Evolutionary conservation across 2,797 vertebrate genomes (phyloP).

Genomic region (Labroides dimidiatus): DNA sequence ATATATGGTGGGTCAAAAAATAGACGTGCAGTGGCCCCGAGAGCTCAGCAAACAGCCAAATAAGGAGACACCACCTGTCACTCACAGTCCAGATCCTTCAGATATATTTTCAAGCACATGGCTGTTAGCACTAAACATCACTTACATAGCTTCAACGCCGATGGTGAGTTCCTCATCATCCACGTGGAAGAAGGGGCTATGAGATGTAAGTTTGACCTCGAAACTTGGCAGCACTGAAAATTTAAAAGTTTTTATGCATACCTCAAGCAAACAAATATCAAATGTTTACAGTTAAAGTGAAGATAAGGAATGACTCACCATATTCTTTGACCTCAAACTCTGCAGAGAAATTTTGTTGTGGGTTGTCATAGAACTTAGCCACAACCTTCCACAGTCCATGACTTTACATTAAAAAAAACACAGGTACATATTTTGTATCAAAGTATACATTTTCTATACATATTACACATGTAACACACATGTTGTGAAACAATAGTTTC

Average conservation of each 20-base stretch:
- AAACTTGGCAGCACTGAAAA: slow-evolving; percentile 80
- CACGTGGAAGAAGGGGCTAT: slow-evolving; percentile 69
- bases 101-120: no score
- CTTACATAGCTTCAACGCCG: slow-evolving; percentile 75
- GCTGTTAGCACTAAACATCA: no score
- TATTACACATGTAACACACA: no score
- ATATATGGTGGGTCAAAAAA: background rate
- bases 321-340: slow-evolving; percentile 93
- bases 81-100: no score
- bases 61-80: background rate
- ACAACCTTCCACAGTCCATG: slow-evolving; percentile 84
- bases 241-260: no score
- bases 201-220: slow-evolving; percentile 70
- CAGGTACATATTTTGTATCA: no score
- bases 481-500: no score
- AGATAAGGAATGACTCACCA: slow-evolving; percentile 71
- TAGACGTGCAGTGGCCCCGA: no score
- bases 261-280: background rate
- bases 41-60: no score
- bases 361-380: slow-evolving; percentile 77
- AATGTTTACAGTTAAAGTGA: fast-evolving
- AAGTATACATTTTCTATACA: no score
- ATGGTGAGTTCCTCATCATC: slow-evolving; percentile 53
- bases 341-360: slow-evolving; percentile 76
- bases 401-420: slow-evolving; percentile 60